Base-by-base conservation (phyloP, 37 sponge, comb jelly and placozoan genomes). In the Chondrilla cf. caribensis region DNA sequence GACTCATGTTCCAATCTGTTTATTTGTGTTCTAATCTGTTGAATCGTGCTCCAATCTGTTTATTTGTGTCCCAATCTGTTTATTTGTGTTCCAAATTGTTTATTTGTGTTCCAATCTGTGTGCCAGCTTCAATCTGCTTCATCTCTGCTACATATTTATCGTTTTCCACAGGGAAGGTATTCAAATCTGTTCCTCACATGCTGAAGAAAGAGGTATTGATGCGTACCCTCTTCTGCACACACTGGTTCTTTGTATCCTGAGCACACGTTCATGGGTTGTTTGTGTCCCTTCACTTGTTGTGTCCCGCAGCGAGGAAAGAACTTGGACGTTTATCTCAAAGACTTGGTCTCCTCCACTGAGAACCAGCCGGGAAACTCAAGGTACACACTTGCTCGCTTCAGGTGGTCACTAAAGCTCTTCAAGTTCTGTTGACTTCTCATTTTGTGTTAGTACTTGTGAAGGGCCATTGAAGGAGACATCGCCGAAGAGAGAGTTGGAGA, bases 111-210 rank as follows among this genome's bases (percentile, higher is more conserved):
- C 51, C 11, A 47, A 47, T 47, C 51, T 47, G 51, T 47, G n/a
- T n/a, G n/a, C n/a, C n/a, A n/a, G 51, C 11, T 47, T 47, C 51
- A 6, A 47, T 47, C 11, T 47, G 51, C 51, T 47, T 47, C 8
- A 6, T n/a, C 32, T 28, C 42, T 22, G 41, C 14, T 9, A 19
- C 14, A 11, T 73, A n/a, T 58, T 3, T 29, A 18, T 77, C n/a
- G n/a, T n/a, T n/a, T n/a, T n/a, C n/a, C n/a, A n/a, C n/a, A 85
- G 86, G 86, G 7, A 85, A 85, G 36, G 70, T 87, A 29, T 32
- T 87, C 60, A 87, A 82, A 28, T 55, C 79, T 29, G 86, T 86
- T n/a, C 79, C 86, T 28, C 73, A 39, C 4, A 64, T 76, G 40
- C 32, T 89, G 40, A 85, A 85, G 62, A 84, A 73, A 54, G 89